phyloP scores from a whole-genome alignment of 2,888 invertebrate genomes.

The Cephus pygmeus region DNA sequence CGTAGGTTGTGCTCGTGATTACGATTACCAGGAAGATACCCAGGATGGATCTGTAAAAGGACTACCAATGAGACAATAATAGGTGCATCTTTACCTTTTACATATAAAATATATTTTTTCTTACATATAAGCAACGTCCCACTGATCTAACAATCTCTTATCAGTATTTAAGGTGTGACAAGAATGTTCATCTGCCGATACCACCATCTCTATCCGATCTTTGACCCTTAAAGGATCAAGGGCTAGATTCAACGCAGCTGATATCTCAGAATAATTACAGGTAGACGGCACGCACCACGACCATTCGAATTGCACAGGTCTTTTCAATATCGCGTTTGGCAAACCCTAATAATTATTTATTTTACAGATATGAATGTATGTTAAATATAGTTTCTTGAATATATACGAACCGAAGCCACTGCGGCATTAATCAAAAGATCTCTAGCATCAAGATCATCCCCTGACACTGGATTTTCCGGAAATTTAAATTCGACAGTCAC shows the following conservation, averaged over 20 bases:
- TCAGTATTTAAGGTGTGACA: slow-evolving; percentile 46
- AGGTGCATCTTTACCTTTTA: no score
- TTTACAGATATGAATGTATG: no score
- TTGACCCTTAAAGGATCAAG: slow-evolving; percentile 47
- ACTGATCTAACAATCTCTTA: slow-evolving; percentile 31
- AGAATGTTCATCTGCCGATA: slow-evolving; percentile 41
- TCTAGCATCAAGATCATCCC: slow-evolving; percentile 36
- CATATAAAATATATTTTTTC: slow-evolving; percentile 6
- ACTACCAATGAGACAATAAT: no score
- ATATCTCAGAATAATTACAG: slow-evolving; percentile 50
- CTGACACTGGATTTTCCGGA: slow-evolving; percentile 12
- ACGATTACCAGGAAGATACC: slow-evolving; percentile 40
- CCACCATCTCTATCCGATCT: slow-evolving; percentile 45
- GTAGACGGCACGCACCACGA: slow-evolving; percentile 59
- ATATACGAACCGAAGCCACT: slow-evolving; percentile 46
- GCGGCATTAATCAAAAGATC: slow-evolving; percentile 46
- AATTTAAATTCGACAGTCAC: slow-evolving; percentile 68
- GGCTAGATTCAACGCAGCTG: slow-evolving; percentile 43
- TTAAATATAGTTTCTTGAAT: background rate
- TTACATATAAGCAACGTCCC: slow-evolving; percentile 57
- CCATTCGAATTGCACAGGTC: slow-evolving; percentile 43
- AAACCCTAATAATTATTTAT: slow-evolving; percentile 6
- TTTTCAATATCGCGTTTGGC: background rate
- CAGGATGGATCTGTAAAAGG: slow-evolving; percentile 24
- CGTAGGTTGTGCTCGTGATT: slow-evolving; percentile 51